Conservation (phyloP, 2,113 vertebrate genomes). For the Osmerus eperlanus region DNA sequence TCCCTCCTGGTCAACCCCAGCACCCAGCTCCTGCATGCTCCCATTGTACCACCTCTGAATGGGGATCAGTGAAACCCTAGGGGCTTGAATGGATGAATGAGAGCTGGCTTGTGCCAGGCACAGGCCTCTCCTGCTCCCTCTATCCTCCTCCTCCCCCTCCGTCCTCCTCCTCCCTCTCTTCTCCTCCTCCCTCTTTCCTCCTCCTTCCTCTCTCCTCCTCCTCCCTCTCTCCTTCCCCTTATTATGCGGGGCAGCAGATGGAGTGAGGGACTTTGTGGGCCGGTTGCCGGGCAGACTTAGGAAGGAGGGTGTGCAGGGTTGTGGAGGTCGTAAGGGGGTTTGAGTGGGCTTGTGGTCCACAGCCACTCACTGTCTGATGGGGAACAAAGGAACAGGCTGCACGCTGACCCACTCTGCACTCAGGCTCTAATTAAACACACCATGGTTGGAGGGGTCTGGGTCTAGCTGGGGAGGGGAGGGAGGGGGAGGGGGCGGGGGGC, state of each 20-base stretch:
- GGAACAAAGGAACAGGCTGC: conserved; percentile 30
- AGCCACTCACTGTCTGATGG: conserved; percentile 21
- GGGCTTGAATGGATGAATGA: conserved; percentile 53
- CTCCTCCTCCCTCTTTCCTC: not conserved
- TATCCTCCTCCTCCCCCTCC: conserved; percentile 7
- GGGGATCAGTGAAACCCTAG: conserved; percentile 21
- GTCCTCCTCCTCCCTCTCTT: conserved; percentile 3
- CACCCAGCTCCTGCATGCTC: not conserved
- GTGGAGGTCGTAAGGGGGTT: conserved; percentile 1
- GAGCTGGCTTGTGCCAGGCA: conserved; percentile 64
- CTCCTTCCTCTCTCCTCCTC: not conserved
- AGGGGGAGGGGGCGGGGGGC: not conserved
- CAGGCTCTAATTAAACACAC: conserved; percentile 1
- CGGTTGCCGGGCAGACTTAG: conserved; percentile 61
- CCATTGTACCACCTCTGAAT: conserved; percentile 4
- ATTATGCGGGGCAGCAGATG: conserved; percentile 69
- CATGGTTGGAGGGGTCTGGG: not conserved
- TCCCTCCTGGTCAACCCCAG: too few relatives aligned
- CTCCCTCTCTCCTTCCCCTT: conserved; percentile 29
- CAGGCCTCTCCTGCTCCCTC: conserved; percentile 43
- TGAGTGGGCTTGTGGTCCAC: conserved; percentile 12
- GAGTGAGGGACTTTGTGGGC: conserved; percentile 44
- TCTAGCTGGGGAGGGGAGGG: not conserved
- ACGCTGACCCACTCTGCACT: conserved; percentile 16
- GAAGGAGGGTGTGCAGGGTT: conserved; percentile 33